Evolutionary conservation across 2,113 vertebrate genomes (phyloP).

Genomic region (Ammodramus savannarum): DNA sequence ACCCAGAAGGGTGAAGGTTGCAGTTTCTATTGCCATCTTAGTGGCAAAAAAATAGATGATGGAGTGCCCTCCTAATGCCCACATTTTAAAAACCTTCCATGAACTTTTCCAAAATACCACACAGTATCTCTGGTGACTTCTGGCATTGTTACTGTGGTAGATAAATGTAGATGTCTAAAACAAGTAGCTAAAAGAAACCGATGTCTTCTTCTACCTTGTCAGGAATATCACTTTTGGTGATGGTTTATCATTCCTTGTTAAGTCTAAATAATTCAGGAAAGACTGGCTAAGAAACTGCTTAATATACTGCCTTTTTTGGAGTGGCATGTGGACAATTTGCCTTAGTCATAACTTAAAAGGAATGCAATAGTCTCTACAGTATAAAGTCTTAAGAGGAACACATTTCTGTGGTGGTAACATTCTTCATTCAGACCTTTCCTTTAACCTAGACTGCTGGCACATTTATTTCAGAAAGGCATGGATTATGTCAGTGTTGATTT

Average conservation of each 20-base stretch:
- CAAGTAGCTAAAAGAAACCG: background rate
- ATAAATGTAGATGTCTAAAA: background rate
- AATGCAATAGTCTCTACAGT: background rate
- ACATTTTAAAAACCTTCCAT: background rate
- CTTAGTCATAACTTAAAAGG: constrained; percentile 3
- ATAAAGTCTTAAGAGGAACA: background rate
- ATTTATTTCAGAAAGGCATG: background rate
- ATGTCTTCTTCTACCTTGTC: background rate
- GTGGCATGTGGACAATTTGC: background rate
- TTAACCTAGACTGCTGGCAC: background rate
- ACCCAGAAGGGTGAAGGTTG: background rate
- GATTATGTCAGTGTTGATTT: background rate
- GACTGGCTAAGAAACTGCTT: background rate
- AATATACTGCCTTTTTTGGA: constrained; percentile 19
- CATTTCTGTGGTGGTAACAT: background rate
- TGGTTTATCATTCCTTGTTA: background rate
- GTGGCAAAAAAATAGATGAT: background rate
- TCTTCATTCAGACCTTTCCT: background rate
- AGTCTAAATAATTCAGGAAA: background rate
- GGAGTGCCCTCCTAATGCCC: background rate
- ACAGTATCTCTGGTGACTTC: background rate
- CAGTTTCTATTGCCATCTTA: background rate
- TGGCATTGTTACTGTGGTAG: background rate
- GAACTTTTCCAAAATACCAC: background rate
- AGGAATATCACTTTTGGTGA: background rate